Conservation (phyloP, 2,113 vertebrate genomes). For the Oncorhynchus masou region DNA sequence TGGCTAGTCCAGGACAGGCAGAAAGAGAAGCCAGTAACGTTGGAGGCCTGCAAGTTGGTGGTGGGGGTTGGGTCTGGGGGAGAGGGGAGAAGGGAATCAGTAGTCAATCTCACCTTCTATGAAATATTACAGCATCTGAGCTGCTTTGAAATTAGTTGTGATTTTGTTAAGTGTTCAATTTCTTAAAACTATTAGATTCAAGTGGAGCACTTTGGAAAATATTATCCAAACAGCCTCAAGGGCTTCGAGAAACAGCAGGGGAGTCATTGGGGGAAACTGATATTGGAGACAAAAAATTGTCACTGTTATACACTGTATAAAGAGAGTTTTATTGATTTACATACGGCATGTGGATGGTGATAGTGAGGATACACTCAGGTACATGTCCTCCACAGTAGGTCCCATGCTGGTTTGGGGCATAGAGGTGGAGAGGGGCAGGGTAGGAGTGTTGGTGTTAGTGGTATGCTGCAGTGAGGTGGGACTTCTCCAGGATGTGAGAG, state of each 20-base stretch:
- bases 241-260: too few relatives aligned
- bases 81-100: not conserved
- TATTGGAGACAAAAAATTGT: not conserved
- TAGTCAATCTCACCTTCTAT: not conserved
- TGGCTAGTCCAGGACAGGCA: conserved; percentile 71
- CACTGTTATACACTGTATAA: not conserved
- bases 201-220: too few relatives aligned
- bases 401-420: conserved; percentile 1
- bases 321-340: not conserved
- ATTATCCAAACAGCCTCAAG: too few relatives aligned
- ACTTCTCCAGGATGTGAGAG: not conserved
- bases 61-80: conserved; percentile 54
- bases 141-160: not conserved
- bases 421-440: not conserved
- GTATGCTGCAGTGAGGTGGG: not conserved
- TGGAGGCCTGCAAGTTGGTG: conserved; percentile 54
- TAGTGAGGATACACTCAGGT: not conserved
- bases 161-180: not conserved
- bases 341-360: conserved; percentile 37
- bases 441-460: not conserved
- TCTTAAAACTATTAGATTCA: too few relatives aligned
- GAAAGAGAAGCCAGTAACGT: conserved; percentile 76
- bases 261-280: not conserved
- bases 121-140: not conserved
- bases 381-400: conserved; percentile 10